Percentiles rank a stretch among this genome's conserved stretches.
These are phyloP conservation scores for Saturnia pavonia DNA, from an alignment of 2,888 invertebrate genomes.

Conservation along the genomic window DNA sequence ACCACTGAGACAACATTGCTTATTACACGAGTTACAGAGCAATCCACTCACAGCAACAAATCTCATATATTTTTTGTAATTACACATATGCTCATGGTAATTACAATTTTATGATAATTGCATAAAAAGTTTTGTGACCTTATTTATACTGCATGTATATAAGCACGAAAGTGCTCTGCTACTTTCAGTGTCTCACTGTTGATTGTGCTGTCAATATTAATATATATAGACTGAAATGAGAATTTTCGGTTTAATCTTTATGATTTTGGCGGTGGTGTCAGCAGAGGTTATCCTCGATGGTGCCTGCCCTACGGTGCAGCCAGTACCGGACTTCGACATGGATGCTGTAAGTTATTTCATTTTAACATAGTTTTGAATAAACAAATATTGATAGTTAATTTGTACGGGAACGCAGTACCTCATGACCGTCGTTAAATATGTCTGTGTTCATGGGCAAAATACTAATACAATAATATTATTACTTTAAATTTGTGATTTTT, in stretches of 20 bases:
- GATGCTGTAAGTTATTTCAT: slow-evolving; percentile 25
- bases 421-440: neutral
- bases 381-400: neutral
- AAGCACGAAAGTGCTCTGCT: neutral
- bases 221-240: neutral
- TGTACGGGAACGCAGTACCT: neutral
- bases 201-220: neutral
- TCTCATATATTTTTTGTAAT: too few species aligned
- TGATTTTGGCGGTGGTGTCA: slow-evolving; percentile 1
- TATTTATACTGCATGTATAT: neutral
- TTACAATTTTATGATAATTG: neutral
- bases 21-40: neutral
- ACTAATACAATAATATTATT: too few species aligned
- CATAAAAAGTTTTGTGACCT: neutral
- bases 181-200: neutral
- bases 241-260: slow-evolving; percentile 12
- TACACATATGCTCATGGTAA: too few species aligned
- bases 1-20: too few species aligned
- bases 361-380: neutral
- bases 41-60: neutral
- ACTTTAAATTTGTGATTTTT: too few species aligned
- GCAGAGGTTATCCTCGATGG: slow-evolving; percentile 23
- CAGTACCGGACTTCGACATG: slow-evolving; percentile 28
- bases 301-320: slow-evolving; percentile 27
- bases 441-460: too few species aligned